Evolutionary conservation across 2,888 invertebrate species (phyloP), one percentile per base, ranked within the genome.

Genomic region (Scaptomyza caliginosa): DNA sequence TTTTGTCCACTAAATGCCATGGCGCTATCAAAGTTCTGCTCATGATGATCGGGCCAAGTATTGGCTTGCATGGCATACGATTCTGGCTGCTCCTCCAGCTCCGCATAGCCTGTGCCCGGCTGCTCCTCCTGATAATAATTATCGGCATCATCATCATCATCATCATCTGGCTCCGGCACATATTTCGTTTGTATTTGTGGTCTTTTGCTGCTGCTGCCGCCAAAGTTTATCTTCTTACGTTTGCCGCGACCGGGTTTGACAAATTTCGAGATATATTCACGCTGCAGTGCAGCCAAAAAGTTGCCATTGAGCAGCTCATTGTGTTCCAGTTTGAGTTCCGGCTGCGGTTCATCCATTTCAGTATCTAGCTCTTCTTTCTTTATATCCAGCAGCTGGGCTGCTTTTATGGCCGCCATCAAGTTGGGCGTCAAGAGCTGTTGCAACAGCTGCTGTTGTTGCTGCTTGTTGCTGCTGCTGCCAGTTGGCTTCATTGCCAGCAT

Each of bases 241-340:
- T 66, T 65, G 24, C 68, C 54, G 0, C 21, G n/a, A 34, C 8
- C 16, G 0, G 34, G 34, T 16, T 34, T 34, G 16, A 8, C 82
- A 38, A 81, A 83, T 46, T 81, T 84, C 0, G 56, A 26, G 0
- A 77, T 17, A 63, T 89, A 89, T 49, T 86, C 83, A 11, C 71
- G 75, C 42, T 90, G 88, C 48, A 89, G 43, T 19, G 90, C 89
- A 10, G 87, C 80, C 56, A 90, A 69, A 52, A 89, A 85, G 56
- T 89, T 88, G 38, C 74, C 75, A 23, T 89, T 80, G 5, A 83
- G 56, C 40, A 87, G 67, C 2, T 85, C 58, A 49, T 89, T 89
- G 17, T 74, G 67, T 23, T 86, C 77, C 32, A 74, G n/a, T 17
- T 36, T 40, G 11, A 46, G 4, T 11, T 72, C 71, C 10, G 52